Evolutionary conservation across 2,113 vertebrate genomes (phyloP), one percentile per base, ranked within the genome.

Genomic region (Poicephalus gulielmi): DNA sequence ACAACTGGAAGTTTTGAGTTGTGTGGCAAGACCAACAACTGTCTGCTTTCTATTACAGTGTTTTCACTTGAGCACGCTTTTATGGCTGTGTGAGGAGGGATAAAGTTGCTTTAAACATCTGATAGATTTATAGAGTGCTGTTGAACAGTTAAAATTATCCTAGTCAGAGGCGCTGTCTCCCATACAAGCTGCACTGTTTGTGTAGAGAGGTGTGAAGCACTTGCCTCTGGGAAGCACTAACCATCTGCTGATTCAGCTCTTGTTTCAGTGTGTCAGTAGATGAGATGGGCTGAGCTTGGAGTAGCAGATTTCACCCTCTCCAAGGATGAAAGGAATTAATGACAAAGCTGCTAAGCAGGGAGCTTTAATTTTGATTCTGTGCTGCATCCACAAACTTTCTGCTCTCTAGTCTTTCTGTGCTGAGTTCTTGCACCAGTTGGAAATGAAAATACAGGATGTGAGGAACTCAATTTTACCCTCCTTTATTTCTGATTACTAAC

Each of bases 231-330:
- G 77, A 30, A 55, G 73, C 57, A 7, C 2, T 2, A 39, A 12
- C 19, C 68, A 3, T 2, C 68, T 73, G 76, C n/a, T 27, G 52
- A 1, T 11, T 10, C 43, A 47, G 67, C 47, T 91, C 80, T 15
- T 31, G 17, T 17, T 31, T 19, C 23, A 33, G 1, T 1, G 28
- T 18, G 37, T 31, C 11, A 0, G 2, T 5, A 60, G 9, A 5
- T 22, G 18, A 78, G 14, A 33, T 44, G 66, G 17, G 0, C 1
- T 6, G 25, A 60, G 15, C 77, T 41, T 35, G 43, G 6, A 74
- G 53, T 33, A 78, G 13, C 63, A 81, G 28, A 49, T 55, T 27
- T 68, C 11, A 0, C 27, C 11, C 15, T 64, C 39, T 37, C 7
- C 63, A 22, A 1, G n/a, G 53, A 20, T 52, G 74, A 27, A 67